Evolutionary conservation across 53 echinoderm and acorn worm species (phyloP), one percentile per base, ranked within the genome.

Genomic region (Hippasteria phrygiana): DNA sequence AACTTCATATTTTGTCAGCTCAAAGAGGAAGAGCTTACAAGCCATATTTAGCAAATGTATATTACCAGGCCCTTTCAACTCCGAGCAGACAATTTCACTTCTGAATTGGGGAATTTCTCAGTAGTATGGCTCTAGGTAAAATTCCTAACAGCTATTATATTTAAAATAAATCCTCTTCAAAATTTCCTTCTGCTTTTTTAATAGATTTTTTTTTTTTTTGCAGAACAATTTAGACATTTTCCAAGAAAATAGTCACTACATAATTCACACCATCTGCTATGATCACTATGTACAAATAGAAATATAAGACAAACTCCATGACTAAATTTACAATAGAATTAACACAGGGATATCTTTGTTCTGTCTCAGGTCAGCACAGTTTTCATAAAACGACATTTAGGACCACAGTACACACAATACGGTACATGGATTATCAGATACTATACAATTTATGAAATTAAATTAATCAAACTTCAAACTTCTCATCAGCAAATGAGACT

Each of bases 221-320:
- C 24, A 14, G 69, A 67, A 67, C 10, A 3, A 67, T 33, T 67
- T 6, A 5, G 35, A 67, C 69, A 67, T 11, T 63, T 17, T 67
- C 69, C 43, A 8, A 22, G 38, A 78, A 78, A 62, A 78, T 78
- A 78, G 37, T 62, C 78, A 26, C 78, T 55, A 59, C 78, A 55
- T 78, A 54, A 38, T 59, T 38, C 65, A 76, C 76, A 76, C 36
- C 9, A 81, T 81, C 14, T 81, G 18, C 63, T 62, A 59, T 63
- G 37, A 22, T 81, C 65, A 40, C 63, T 81, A 64, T 81, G 43
- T 81, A 81, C 81, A 81, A n/a, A 81, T 81, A 81, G 81, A 81
- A 81, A 64, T 81, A 39, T 65, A 64, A 38, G 28, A 41, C 51
- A 62, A 20, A 81, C 43, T 34, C 43, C 7, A 41, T 41, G 64